Evolutionary conservation across 2,888 invertebrate genomes (phyloP).

Genomic region (Mechanitis messenoides): DNA sequence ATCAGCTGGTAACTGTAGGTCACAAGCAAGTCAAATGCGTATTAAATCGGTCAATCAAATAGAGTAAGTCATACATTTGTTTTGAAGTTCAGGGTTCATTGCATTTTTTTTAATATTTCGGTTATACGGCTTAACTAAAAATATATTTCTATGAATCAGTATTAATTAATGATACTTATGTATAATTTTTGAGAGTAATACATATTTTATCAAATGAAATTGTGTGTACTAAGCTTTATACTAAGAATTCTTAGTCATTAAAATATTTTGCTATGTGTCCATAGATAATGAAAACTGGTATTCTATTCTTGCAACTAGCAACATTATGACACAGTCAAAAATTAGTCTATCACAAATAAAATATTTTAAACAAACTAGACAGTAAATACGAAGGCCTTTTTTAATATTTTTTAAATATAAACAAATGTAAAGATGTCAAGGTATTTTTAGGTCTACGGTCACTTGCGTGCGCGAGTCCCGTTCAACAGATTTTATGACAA

Average conservation of each 20-base stretch:
- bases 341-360: not conserved
- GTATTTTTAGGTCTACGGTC: conserved; percentile 21
- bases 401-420: conserved; percentile 14
- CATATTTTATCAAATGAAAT: not conserved
- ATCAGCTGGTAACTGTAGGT: conserved; percentile 27
- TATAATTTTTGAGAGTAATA: too few relatives aligned
- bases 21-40: conserved; percentile 17
- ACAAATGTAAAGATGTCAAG: conserved; percentile 16
- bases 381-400: not conserved
- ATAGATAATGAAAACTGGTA: not conserved
- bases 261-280: not conserved
- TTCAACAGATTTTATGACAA: conserved; percentile 68
- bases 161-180: too few relatives aligned
- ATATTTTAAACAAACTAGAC: not conserved
- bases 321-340: not conserved
- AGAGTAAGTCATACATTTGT: too few relatives aligned
- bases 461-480: conserved; percentile 57
- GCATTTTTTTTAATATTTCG: too few relatives aligned
- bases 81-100: too few relatives aligned
- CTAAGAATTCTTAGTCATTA: conserved; percentile 2
- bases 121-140: too few relatives aligned
- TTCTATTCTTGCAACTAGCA: not conserved
- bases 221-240: not conserved
- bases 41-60: conserved; percentile 5
- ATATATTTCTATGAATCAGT: too few relatives aligned